A percentile compares a stretch with the other conserved stretches of the same genome.
These are phyloP conservation scores for Asarcornis scutulata DNA, from an alignment of 2,113 vertebrate genomes.

Conservation along the genomic window DNA sequence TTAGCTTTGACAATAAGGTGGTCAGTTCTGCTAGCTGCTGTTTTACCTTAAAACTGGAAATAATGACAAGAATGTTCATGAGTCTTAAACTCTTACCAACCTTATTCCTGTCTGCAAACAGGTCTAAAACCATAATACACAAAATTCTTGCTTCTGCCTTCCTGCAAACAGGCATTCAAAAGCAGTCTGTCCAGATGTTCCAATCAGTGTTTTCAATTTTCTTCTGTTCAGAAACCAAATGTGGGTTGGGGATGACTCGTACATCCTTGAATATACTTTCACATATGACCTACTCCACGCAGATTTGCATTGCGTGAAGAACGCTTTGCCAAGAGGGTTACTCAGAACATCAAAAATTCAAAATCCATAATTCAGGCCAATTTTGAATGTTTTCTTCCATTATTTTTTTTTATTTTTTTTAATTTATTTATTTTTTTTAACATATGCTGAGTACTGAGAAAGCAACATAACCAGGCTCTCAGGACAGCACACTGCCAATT, in stretches of 20 bases:
- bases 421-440: background rate
- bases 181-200: background rate
- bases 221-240: background rate
- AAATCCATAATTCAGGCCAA: background rate
- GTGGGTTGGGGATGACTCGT: background rate
- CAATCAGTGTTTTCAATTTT: constrained; percentile 14
- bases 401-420: background rate
- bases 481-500: background rate
- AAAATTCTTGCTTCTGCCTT: background rate
- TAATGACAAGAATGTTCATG: background rate
- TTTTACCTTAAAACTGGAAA: background rate
- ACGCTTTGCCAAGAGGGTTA: background rate
- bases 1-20: background rate
- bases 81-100: background rate
- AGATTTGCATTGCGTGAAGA: background rate
- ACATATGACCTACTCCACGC: background rate
- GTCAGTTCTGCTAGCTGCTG: background rate
- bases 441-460: background rate
- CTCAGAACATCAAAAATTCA: background rate
- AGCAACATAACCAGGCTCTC: background rate
- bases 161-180: background rate
- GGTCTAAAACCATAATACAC: background rate
- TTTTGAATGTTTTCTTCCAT: background rate
- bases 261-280: background rate
- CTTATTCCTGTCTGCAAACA: background rate